Conservation (phyloP, 2,797 vertebrate species). For the Spinibarbus caldwelli region DNA sequence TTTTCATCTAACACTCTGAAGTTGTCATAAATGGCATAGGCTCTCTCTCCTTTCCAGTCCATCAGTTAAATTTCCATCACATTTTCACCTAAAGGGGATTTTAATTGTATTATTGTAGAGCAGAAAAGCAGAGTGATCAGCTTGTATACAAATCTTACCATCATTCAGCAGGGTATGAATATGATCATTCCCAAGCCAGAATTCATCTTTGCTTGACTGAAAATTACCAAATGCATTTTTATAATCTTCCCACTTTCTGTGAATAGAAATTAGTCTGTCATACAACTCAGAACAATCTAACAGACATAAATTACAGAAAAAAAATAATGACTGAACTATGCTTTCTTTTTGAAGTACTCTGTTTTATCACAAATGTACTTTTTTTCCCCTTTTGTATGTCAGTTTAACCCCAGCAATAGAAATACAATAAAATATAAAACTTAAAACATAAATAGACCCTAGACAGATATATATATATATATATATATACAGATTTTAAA, state of each 20-base stretch:
- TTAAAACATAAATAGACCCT: not conserved
- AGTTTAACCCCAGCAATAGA: not conserved
- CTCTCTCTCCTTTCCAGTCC: constrained; percentile 86
- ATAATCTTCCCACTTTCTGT: constrained; percentile 90
- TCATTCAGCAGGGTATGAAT: constrained; percentile 81
- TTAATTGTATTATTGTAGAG: not conserved
- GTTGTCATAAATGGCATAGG: constrained; percentile 84
- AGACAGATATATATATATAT: too few species aligned
- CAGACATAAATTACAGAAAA: not conserved
- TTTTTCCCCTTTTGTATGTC: not conserved
- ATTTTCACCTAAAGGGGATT: constrained; percentile 75
- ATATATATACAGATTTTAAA: not conserved
- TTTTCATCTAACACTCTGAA: constrained; percentile 82
- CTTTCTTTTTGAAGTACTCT: too few species aligned
- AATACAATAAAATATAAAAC: not conserved
- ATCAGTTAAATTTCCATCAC: constrained; percentile 87
- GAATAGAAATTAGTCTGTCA: constrained; percentile 68
- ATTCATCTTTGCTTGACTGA: constrained; percentile 86
- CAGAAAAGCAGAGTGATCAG: not conserved
- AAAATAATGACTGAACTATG: not conserved
- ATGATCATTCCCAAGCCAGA: constrained; percentile 90
- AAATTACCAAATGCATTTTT: constrained; percentile 89
- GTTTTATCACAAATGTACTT: not conserved
- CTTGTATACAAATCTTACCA: constrained; percentile 69
- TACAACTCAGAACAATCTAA: constrained; percentile 86